Base-by-base conservation (phyloP, 2,888 invertebrate species). In the Loripinus fragilis region DNA sequence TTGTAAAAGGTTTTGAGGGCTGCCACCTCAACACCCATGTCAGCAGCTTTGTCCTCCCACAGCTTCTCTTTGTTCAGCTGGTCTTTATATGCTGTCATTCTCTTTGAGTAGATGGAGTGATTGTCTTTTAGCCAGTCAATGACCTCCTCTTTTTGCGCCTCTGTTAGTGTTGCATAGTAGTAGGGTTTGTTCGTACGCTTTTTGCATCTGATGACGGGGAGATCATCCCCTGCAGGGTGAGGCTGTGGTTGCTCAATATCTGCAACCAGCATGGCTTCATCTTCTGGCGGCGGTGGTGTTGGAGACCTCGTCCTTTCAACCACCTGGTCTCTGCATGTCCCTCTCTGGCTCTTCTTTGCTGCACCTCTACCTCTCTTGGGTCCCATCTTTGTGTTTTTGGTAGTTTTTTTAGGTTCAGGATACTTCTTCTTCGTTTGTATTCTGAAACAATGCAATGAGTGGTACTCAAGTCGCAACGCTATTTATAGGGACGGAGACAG, bases 131-230 rank as follows among this genome's bases (percentile, higher is more conserved):
- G 76, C 69, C 60, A 76, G 73, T 80, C 76, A 76, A 77, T 76
- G 75, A 67, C 67, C 68, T 70, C 65, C 35, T 74, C 71, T 65
- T 78, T 78, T 64, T 71, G 66, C 74, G 48, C 52, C 35, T 80
- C 80, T 74, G 74, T 78, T 42, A 74, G 69, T 78, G 78, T 78
- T 78, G 71, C 38, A 74, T 74, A 78, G 74, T 71, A 74, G 74
- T 78, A 78, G 52, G 74, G 78, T 74, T 78, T 78, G 64, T 71
- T 60, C 71, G 38, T 38, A 38, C 20, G 71, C 55, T 55, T 75
- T 73, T 69, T 78, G 78, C 33, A 12, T 69, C 28, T 48, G 69
- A 69, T 45, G 69, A 28, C 69, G 45, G 45, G 48, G 69, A 50
- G 67, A 70, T 71, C 60, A 30, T 25, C 64, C 76, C 42, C 41